Percentiles rank a stretch among this genome's conserved stretches.
Evolutionary conservation across 2,888 invertebrate species (phyloP).

Genomic region (Erpobdella octoculata): DNA sequence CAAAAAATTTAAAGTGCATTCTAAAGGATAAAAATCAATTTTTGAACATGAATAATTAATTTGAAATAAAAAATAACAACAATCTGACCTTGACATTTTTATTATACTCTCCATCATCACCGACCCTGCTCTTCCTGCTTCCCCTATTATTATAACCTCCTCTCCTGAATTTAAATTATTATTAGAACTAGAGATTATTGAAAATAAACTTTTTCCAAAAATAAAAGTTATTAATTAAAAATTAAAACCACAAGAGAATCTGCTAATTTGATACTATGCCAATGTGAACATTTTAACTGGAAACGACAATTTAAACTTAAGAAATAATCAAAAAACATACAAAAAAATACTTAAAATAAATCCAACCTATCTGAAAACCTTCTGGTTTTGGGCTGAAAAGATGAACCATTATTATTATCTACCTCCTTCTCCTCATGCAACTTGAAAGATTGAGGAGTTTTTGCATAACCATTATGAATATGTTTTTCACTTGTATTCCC

Average conservation of each 20-base stretch:
- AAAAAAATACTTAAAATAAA: background rate
- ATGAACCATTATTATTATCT: background rate
- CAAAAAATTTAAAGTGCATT: too few relatives aligned
- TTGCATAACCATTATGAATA: background rate
- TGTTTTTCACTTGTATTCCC: background rate
- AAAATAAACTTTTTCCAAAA: too few relatives aligned
- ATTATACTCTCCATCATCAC: slow-evolving; percentile 9
- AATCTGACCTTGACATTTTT: background rate
- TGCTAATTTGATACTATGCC: too few relatives aligned
- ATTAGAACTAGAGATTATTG: background rate
- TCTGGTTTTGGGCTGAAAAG: background rate
- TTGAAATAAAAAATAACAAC: background rate
- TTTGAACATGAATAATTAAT: too few relatives aligned
- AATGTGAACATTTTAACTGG: too few relatives aligned
- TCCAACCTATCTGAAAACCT: background rate
- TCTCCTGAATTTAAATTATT: background rate
- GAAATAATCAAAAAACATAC: background rate
- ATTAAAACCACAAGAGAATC: too few relatives aligned
- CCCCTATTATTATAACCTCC: slow-evolving; percentile 5
- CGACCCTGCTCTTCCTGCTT: background rate
- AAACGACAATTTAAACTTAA: background rate
- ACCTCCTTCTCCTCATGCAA: background rate
- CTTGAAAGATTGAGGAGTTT: background rate
- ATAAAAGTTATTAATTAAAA: background rate
- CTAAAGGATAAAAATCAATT: too few relatives aligned